A percentile compares a stretch with the other conserved stretches of the same genome.
These are phyloP conservation scores for Gymnoscelis rufifasciata DNA, from an alignment of 2,888 invertebrate species.

Conservation along the genomic window DNA sequence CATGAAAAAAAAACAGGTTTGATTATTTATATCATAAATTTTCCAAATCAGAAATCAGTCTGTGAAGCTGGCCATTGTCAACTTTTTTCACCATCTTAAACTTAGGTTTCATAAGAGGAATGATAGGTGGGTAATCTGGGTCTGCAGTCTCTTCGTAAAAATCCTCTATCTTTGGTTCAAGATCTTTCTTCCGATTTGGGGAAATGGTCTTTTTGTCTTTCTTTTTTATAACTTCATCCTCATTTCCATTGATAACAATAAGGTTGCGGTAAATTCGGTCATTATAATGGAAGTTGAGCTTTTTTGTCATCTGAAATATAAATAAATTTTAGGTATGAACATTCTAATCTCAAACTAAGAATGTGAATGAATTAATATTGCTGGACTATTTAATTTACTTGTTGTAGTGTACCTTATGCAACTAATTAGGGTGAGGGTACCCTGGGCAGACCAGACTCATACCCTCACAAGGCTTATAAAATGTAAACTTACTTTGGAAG, in stretches of 20 bases:
- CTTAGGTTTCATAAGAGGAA: constrained; percentile 54
- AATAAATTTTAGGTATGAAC: too few relatives aligned
- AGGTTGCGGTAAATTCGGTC: constrained; percentile 69
- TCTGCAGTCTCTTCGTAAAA: constrained; percentile 60
- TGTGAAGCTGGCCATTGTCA: constrained; percentile 55
- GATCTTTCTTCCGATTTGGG: constrained; percentile 49
- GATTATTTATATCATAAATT: constrained; percentile 46
- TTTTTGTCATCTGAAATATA: constrained; percentile 60
- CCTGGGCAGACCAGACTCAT: too few relatives aligned
- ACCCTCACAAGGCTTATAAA: too few relatives aligned
- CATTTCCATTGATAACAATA: constrained; percentile 62
- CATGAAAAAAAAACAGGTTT: too few relatives aligned
- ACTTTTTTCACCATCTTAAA: constrained; percentile 51
- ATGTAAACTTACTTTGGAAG: constrained; percentile 44
- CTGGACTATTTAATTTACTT: too few relatives aligned
- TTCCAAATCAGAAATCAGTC: constrained; percentile 57
- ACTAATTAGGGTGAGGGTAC: too few relatives aligned
- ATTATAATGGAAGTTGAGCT: constrained; percentile 68
- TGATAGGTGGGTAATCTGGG: constrained; percentile 48
- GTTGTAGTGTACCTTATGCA: too few relatives aligned
- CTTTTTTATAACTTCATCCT: constrained; percentile 44
- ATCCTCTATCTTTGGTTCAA: constrained; percentile 71
- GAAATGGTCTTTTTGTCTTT: constrained; percentile 40
- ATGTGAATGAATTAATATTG: too few relatives aligned
- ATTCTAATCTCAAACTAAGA: too few relatives aligned